Conservation (phyloP, 2,113 vertebrate species). For the Picathartes gymnocephalus region DNA sequence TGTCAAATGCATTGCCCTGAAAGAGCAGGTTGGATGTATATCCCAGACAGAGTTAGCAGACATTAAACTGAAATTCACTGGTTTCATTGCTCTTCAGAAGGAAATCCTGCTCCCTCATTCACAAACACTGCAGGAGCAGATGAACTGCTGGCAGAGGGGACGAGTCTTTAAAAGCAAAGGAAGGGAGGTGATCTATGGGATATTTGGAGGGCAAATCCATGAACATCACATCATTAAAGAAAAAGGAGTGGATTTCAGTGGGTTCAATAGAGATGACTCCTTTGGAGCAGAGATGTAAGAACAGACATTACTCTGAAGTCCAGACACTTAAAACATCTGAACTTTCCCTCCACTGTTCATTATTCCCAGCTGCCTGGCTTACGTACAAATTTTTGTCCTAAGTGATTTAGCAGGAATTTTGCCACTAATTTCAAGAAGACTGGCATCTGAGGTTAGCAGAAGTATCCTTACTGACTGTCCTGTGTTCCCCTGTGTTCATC, state of each 20-base stretch:
- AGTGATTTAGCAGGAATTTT: not conserved
- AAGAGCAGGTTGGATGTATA: not conserved
- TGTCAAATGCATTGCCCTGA: not conserved
- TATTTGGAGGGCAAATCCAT: not conserved
- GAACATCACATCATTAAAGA: not conserved
- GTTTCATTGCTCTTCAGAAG: not conserved
- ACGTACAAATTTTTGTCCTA: not conserved
- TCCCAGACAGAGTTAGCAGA: not conserved
- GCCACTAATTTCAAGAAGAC: not conserved
- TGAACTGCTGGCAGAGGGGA: not conserved
- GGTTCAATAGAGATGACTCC: not conserved
- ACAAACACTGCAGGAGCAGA: not conserved
- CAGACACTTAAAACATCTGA: not conserved
- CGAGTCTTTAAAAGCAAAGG: not conserved
- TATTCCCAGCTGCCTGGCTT: not conserved
- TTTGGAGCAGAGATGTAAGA: not conserved
- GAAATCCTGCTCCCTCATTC: not conserved
- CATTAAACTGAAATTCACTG: not conserved
- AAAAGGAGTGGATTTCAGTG: not conserved
- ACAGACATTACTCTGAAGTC: not conserved
- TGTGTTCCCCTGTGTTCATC: not conserved
- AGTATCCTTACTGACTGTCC: not conserved
- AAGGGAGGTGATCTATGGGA: not conserved
- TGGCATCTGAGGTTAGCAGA: not conserved
- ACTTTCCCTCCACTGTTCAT: not conserved